A percentile compares a stretch with the other conserved stretches of the same genome.
Evolutionary conservation across 2,888 invertebrate species (phyloP).

Genomic region (Acanthococcus lagerstroemiae): DNA sequence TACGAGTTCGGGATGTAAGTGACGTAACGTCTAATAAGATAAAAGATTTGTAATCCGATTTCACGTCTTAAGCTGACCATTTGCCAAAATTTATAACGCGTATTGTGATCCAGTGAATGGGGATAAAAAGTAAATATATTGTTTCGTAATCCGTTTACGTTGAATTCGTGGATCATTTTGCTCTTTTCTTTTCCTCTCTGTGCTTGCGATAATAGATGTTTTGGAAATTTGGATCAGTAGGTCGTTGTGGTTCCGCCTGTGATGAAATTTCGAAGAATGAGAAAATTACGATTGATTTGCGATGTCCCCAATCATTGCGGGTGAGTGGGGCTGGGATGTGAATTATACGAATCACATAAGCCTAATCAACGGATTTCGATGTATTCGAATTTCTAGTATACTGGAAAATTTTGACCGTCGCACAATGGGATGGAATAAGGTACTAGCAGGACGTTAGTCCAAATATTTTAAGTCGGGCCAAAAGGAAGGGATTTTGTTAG

Average conservation of each 20-base stretch:
- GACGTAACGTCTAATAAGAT: slow-evolving; percentile 19
- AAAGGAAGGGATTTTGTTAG: no score
- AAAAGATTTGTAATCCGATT: slow-evolving; percentile 25
- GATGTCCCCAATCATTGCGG: no score
- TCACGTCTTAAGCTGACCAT: slow-evolving; percentile 23
- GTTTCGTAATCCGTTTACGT: slow-evolving; percentile 22
- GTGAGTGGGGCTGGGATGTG: no score
- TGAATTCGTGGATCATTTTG: background rate
- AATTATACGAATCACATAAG: no score
- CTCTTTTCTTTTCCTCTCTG: background rate
- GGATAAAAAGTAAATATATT: slow-evolving; percentile 14
- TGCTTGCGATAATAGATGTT: background rate
- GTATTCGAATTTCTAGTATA: no score
- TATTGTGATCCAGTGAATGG: slow-evolving; percentile 10
- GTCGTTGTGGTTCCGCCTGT: background rate
- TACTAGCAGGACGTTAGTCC: no score
- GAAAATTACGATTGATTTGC: no score
- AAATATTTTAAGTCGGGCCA: no score
- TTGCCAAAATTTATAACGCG: slow-evolving; percentile 17
- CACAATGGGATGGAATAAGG: no score
- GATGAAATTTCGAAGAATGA: no score
- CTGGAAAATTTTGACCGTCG: no score
- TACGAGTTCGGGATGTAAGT: slow-evolving; percentile 12
- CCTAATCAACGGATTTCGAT: no score
- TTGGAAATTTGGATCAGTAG: slow-evolving; percentile 13